Conservation (phyloP, 2,888 invertebrate genomes). For the Mesoligia furuncula region DNA sequence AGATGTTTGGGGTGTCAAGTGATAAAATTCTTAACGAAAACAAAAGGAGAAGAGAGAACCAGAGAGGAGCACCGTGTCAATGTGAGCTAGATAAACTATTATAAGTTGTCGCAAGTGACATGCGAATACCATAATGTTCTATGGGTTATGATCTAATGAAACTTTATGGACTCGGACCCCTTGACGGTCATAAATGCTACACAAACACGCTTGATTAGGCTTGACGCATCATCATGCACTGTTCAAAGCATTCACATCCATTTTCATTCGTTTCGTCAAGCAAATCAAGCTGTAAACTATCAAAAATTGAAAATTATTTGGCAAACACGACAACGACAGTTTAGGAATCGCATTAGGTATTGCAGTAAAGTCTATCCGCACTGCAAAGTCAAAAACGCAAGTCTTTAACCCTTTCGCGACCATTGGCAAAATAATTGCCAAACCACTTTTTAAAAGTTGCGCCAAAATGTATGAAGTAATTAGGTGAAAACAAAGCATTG, state of each 20-base stretch:
- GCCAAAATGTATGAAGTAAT: too few species aligned
- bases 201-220: too few species aligned
- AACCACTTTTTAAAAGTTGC: too few species aligned
- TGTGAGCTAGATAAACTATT: background rate
- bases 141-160: background rate
- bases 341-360: background rate
- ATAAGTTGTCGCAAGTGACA: background rate
- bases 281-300: background rate
- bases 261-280: background rate
- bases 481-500: too few species aligned
- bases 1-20: background rate
- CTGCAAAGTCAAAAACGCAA: too few species aligned
- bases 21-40: background rate
- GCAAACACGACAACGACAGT: background rate
- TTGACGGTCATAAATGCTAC: background rate
- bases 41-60: background rate
- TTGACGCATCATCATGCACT: too few species aligned
- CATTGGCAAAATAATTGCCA: too few species aligned
- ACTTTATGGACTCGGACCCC: background rate
- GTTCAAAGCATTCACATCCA: background rate
- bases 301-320: background rate
- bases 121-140: background rate
- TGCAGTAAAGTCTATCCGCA: too few species aligned
- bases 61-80: background rate
- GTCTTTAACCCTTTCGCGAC: too few species aligned